Base-by-base conservation (phyloP, 2,797 vertebrate genomes). In the Melanotaenia pygmaea region DNA sequence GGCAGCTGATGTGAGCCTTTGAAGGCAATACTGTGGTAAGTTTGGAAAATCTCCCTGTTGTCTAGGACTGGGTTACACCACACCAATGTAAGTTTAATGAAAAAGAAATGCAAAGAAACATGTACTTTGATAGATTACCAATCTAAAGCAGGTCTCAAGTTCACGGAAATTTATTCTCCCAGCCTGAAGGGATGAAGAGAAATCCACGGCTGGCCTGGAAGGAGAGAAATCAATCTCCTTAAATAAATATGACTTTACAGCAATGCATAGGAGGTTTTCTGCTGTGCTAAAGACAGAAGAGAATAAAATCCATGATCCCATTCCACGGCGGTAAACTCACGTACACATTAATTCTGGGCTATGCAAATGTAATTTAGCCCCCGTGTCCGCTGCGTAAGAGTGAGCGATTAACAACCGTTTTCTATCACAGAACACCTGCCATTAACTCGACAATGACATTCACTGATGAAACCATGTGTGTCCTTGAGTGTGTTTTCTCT, bases 281-380 rank as follows among this genome's bases (percentile, higher is more conserved):
- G 58, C 64, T 1, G 1, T 67, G 38, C 59, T 72, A 22, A 60
- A 80, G 79, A 77, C 24, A 37, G 58, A 65, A 57, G 59, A 56
- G 58, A 60, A 56, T 11, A 10, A 6, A 11, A 34, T 30, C 62
- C 22, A 18, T 10, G 67, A 82, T 76, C 77, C 54, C 50, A 45
- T 72, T 79, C 68, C 59, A 58, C 68, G 78, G 65, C 16, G 54
- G 57, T 30, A 84, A 84, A 85, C 65, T 64, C 70, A 59, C 40
- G 7, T 26, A n/a, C 73, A 77, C 67, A 87, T 83, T 81, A 67
- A 70, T 80, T 84, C 79, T 56, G 74, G 51, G 73, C 79, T 87
- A 86, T 90, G 91, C 82, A 89, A 88, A 92, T 88, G 84, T 87
- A 85, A 91, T 89, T 88, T 82, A 59, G 74, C 7, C 67, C 14